Percentiles rank a stretch among this genome's conserved stretches.
Conservation (phyloP, 2,797 vertebrate genomes). For the Pseudotriccus pelzelni region DNA sequence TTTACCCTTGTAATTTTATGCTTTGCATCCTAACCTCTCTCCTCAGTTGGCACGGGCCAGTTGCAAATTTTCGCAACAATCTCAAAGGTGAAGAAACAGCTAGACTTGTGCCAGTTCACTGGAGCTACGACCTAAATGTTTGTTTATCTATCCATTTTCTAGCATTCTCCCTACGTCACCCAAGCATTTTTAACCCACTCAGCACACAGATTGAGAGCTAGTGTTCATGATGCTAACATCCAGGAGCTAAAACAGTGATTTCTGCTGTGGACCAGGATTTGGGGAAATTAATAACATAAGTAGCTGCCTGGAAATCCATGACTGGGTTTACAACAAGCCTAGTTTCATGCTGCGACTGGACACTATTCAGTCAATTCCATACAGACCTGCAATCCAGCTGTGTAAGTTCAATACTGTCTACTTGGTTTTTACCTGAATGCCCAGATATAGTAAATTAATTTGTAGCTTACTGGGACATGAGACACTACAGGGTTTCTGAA, state of each 20-base stretch:
- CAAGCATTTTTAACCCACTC: not conserved
- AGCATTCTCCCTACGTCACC: not conserved
- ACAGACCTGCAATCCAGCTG: conserved; percentile 9
- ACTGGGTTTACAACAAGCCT: not conserved
- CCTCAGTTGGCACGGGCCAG: not conserved
- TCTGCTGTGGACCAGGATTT: not conserved
- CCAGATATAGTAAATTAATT: conserved; percentile 13
- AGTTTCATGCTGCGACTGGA: not conserved
- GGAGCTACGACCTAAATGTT: not conserved
- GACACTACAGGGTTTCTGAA: not conserved
- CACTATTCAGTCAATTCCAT: not conserved
- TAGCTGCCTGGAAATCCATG: not conserved
- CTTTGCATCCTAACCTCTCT: not conserved
- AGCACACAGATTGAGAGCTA: not conserved
- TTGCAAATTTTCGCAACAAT: not conserved
- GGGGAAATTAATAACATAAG: not conserved
- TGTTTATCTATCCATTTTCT: not conserved
- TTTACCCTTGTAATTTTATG: not conserved
- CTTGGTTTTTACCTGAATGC: conserved; percentile 32
- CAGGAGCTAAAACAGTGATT: not conserved
- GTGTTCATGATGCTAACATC: not conserved
- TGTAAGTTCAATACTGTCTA: conserved; percentile 17
- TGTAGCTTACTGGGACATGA: not conserved
- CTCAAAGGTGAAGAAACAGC: not conserved
- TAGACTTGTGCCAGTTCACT: not conserved